Percentiles rank a stretch among this genome's conserved stretches.
Evolutionary conservation across 2,888 invertebrate species (phyloP).

Genomic region (Clanis bilineata): DNA sequence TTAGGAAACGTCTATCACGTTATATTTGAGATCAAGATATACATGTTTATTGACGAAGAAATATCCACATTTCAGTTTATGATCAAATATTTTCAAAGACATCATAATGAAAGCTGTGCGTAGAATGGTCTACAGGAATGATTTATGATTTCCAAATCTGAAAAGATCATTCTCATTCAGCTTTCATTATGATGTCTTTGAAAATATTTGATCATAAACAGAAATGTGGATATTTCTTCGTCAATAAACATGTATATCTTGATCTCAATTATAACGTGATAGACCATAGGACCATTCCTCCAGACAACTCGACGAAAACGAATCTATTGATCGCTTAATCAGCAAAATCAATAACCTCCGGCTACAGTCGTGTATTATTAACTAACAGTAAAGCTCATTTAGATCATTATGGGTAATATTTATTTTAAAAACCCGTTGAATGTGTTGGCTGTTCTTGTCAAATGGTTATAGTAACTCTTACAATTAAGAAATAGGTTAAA

Average conservation of each 20-base stretch:
- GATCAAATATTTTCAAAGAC: constrained; percentile 3
- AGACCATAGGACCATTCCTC: too few species aligned
- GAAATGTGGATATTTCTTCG: not conserved
- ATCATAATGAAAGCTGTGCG: not conserved
- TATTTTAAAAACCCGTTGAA: not conserved
- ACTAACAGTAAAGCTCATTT: constrained; percentile 2
- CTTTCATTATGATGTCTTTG: constrained; percentile 3
- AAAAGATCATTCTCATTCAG: constrained; percentile 2
- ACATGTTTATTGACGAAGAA: not conserved
- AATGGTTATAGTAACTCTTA: not conserved
- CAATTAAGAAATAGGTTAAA: not conserved
- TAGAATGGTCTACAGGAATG: not conserved
- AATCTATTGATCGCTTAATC: not conserved
- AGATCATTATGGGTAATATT: not conserved
- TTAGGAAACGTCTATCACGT: constrained; percentile 45
- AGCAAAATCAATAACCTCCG: not conserved
- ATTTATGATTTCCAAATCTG: not conserved
- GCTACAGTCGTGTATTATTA: not conserved
- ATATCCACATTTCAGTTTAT: not conserved
- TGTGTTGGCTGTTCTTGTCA: not conserved
- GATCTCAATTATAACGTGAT: not conserved
- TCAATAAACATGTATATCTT: not conserved
- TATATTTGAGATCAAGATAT: constrained; percentile 3
- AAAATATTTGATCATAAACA: not conserved
- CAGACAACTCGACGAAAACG: not conserved